These are phyloP conservation scores for Netelia melanura DNA, from an alignment of 2,888 invertebrate species.

Conservation along the genomic window DNA sequence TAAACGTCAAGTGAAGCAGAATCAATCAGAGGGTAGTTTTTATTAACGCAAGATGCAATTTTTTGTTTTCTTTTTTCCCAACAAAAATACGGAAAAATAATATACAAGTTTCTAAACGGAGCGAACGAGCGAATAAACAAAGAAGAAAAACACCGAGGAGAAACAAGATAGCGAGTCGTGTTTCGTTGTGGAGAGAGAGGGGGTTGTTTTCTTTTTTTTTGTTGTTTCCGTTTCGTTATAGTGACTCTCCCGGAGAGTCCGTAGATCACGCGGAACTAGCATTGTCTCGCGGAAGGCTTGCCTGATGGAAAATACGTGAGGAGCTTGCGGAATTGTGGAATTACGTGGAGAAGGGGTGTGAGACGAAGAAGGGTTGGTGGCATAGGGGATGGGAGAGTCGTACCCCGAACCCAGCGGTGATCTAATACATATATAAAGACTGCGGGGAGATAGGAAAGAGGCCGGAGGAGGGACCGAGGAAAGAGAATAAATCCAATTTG, in stretches of 20 bases:
- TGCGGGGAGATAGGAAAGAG: slow-evolving; percentile 19
- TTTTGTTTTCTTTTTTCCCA: background rate
- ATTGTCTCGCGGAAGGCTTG: slow-evolving; percentile 67
- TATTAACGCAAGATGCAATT: slow-evolving; percentile 11
- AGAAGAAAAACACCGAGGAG: slow-evolving; percentile 11
- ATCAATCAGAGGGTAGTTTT: slow-evolving; percentile 1
- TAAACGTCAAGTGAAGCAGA: background rate
- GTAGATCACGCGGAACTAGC: slow-evolving; percentile 60
- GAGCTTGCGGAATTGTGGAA: slow-evolving; percentile 60
- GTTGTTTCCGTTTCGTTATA: slow-evolving; percentile 12
- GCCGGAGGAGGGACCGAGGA: slow-evolving; percentile 45
- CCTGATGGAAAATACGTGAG: slow-evolving; percentile 67
- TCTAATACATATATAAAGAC: background rate
- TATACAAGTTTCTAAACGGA: slow-evolving; percentile 42
- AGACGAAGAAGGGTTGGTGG: slow-evolving; percentile 21
- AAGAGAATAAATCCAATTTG: slow-evolving; percentile 52
- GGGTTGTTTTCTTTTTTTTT: slow-evolving; percentile 1
- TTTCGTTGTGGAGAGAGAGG: slow-evolving; percentile 7
- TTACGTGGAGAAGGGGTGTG: slow-evolving; percentile 45
- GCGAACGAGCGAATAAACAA: background rate
- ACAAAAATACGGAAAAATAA: slow-evolving; percentile 24
- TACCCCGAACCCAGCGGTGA: background rate
- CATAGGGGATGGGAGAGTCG: slow-evolving; percentile 26
- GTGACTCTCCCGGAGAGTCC: slow-evolving; percentile 50
- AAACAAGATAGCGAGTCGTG: slow-evolving; percentile 3